A percentile compares a stretch with the other conserved stretches of the same genome.
Conservation (phyloP, 2,113 vertebrate genomes). For the Mirounga angustirostris region DNA sequence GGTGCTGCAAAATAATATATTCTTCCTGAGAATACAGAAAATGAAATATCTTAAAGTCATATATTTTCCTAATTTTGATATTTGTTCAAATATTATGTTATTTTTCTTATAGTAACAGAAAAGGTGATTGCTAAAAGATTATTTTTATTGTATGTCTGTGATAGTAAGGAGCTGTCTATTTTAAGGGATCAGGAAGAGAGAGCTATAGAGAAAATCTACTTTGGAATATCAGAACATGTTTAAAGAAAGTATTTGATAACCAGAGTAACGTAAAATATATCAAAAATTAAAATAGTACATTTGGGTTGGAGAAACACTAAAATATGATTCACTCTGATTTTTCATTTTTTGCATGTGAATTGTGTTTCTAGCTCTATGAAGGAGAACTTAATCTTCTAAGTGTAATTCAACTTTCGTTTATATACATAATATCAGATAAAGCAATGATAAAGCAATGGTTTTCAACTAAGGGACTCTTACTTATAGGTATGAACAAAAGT, state of each 20-base stretch:
- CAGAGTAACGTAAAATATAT: not conserved
- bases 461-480: not conserved
- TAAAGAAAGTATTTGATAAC: not conserved
- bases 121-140: not conserved
- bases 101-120: not conserved
- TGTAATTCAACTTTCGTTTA: not conserved
- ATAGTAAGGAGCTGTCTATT: not conserved
- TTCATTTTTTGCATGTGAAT: not conserved
- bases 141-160: not conserved
- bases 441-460: not conserved
- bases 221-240: not conserved
- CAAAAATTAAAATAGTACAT: not conserved
- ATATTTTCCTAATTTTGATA: slow-evolving; percentile 21
- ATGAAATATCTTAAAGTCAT: not conserved
- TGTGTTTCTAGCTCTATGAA: not conserved
- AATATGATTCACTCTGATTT: not conserved
- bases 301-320: slow-evolving; percentile 39
- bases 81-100: not conserved
- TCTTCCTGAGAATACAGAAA: not conserved
- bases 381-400: not conserved
- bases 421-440: not conserved
- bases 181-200: not conserved
- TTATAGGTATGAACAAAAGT: not conserved
- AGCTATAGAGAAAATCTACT: not conserved
- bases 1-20: not conserved